Base-by-base conservation (phyloP, 2,113 vertebrate genomes). In the Hylia prasina region DNA sequence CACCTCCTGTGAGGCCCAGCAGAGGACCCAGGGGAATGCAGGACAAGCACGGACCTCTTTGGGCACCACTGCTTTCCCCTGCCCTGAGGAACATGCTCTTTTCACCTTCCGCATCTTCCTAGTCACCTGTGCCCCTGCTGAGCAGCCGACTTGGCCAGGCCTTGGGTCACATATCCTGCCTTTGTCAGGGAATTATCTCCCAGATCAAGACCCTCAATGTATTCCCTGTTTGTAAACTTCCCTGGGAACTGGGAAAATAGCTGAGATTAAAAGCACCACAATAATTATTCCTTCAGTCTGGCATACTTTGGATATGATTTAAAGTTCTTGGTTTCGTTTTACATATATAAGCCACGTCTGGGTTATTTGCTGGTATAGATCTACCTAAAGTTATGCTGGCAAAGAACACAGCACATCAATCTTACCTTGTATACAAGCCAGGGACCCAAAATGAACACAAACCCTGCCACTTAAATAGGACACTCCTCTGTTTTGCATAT, bases 91-190 rank as follows among this genome's bases (percentile, higher is more conserved):
- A 66, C 13, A 1, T 15, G 25, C 5, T 82, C 57, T 82, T 87
- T 76, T 53, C 66, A 84, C 65, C 63, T 73, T 73, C 72, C 0
- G 0, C 23, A 47, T 30, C 42, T 35, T 71, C 57, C 45, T 13
- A 47, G n/a, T 50, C 77, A 79, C 50, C 61, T 58, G 66, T 48
- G 40, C 25, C 47, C 76, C 81, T 51, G 61, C 57, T 53, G 65
- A 82, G 70, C n/a, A 18, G 4, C 18, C 0, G 0, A 5, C 61
- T 72, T 1, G 2, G 50, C 33, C 10, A 7, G 64, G 51, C 56
- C 56, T 64, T 71, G 30, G 30, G 48, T 87, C 60, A 81, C 44
- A 44, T 44, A 94, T n/a, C 72, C 80, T 84, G 64, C 53, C 31
- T 89, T 82, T 92, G 65, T 81, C 44, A 71, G 10, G n/a, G 58